phyloP scores from a whole-genome alignment of 2,888 invertebrate genomes.

The Luperina testacea region DNA sequence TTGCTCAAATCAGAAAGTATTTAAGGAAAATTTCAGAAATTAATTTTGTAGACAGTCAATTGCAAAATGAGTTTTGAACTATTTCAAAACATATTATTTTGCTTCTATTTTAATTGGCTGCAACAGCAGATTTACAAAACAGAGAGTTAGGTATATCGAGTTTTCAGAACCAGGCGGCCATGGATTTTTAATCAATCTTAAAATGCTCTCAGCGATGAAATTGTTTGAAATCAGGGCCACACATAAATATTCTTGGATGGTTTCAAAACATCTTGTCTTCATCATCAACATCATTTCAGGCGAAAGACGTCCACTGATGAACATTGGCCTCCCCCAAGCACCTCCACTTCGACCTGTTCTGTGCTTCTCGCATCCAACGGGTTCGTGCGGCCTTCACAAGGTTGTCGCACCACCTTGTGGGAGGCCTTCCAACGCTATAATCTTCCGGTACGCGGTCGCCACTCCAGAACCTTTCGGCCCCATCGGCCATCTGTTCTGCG shows the following conservation, averaged over 20 bases:
- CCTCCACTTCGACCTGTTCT: too few relatives aligned
- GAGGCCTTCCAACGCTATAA: too few relatives aligned
- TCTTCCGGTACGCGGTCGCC: too few relatives aligned
- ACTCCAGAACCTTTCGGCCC: too few relatives aligned
- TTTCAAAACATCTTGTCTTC: neutral
- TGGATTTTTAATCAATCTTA: neutral
- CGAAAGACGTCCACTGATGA: too few relatives aligned
- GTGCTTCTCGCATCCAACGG: too few relatives aligned
- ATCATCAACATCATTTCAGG: too few relatives aligned
- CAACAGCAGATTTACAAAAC: neutral
- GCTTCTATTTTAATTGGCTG: neutral
- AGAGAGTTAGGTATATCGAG: neutral
- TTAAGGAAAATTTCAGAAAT: neutral
- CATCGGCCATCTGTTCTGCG: too few relatives aligned
- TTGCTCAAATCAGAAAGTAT: neutral
- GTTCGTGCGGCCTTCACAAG: too few relatives aligned
- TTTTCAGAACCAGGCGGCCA: neutral
- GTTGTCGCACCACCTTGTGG: too few relatives aligned
- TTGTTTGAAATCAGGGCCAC: constrained; percentile 1
- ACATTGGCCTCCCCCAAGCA: too few relatives aligned
- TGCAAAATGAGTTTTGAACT: neutral
- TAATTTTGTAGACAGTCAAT: neutral
- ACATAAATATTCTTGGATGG: neutral
- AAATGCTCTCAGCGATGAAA: neutral
- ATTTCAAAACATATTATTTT: neutral